Evolutionary conservation across 2,797 vertebrate genomes (phyloP), one percentile per base, ranked within the genome.

Genomic region (Centropyge bicolor): DNA sequence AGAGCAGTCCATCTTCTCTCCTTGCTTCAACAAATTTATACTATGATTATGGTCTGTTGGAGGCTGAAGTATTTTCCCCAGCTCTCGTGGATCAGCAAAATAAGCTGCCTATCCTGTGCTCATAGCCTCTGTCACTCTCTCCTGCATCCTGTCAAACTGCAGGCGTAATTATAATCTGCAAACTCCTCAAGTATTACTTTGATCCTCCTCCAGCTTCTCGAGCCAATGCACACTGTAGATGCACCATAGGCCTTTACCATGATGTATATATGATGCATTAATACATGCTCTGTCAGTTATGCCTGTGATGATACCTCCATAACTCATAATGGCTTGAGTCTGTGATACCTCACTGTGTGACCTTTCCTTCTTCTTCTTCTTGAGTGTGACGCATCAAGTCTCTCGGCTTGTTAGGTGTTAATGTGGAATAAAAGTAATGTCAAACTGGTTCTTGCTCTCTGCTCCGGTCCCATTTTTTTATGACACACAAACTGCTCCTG

Each of bases 351-450:
- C 89, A 88, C 86, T 91, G 76, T 76, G 88, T 73, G 73, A 78
- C 80, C 56, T 76, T 22, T 67, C 62, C 56, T 48, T 51, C 17
- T 40, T 57, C 17, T 40, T 57, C 56, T 84, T 57, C 80, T 78
- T 73, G 63, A 80, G 48, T 27, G 41, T 75, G 90, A 95, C 84
- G 86, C 88, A 86, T 76, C 92, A 92, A 90, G 91, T 89, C 86
- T 87, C 5, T 27, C 78, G 84, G 70, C 91, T 93, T 93, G 90
- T 86, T 41, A 88, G 91, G 91, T 83, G 89, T 86, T 77, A 46
- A 78, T 91, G 85, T 87, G 43, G 78, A 93, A 92, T 91, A 92
- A 93, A 31, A 93, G 83, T 61, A 7, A 78, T 84, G n/a, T 86
- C 43, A 78, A 79, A 82, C 54, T 1, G 40, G 12, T 46, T 14